Base-by-base conservation (phyloP, 2,797 vertebrate genomes). In the Alcedo quadribrachys region DNA sequence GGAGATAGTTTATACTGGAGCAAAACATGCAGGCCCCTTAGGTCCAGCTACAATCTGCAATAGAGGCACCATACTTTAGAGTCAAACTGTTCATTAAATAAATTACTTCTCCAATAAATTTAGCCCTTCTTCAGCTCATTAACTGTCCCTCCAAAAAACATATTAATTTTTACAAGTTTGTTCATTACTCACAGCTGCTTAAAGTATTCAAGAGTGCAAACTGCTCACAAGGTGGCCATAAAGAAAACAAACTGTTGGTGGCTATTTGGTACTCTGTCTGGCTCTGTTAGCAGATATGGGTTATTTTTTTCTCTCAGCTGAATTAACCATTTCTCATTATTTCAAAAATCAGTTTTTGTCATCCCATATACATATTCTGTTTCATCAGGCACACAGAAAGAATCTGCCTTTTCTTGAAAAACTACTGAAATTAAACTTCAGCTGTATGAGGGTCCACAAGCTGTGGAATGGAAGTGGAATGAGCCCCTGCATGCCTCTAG, bases 171-270 rank as follows among this genome's bases (percentile, higher is more conserved):
- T 50, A 76, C 35, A 83, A 79, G 43, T 92, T 81, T 92, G 11
- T 57, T 60, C 92, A 68, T 93, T 84, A 57, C 30, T 79, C 48
- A 79, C 67, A 89, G 89, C 63, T 84, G 74, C 21, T 92, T 84
- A 85, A 37, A 8, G n/a, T 11, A 66, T n/a, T 69, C 35, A 68
- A 55, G 73, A 66, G 54, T 0, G 1, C 51, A 71, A 77, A 62
- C 25, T 68, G 9, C 35, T 92, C 81, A 54, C 46, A 58, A 69
- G 55, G 42, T 66, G 37, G 58, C 16, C 21, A 5, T 20, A 66
- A 88, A 79, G 82, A 93, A 60, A 90, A 45, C 8, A 3, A 78
- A 46, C 6, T 66, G 6, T 4, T 85, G 60, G 62, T 65, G n/a
- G 35, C 22, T 75, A 4, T 21, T 60, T 74, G 42, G 32, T 50